Percentiles rank a stretch among this genome's conserved stretches.
Conservation (phyloP, 2,797 vertebrate genomes). For the Podarcis siculus region DNA sequence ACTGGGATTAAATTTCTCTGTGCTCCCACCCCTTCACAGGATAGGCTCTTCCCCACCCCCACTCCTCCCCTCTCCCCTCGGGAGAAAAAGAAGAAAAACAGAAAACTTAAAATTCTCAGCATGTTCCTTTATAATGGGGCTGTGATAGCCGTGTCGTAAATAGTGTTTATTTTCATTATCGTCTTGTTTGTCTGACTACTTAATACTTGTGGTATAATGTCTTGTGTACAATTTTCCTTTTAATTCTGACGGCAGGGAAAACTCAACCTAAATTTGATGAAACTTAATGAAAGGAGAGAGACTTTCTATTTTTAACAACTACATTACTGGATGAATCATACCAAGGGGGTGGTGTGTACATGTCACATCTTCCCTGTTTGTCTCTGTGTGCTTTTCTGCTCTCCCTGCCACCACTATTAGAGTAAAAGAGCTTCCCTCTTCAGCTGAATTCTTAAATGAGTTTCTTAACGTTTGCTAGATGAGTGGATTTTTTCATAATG, state of each 20-base stretch:
- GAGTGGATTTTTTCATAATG: background rate
- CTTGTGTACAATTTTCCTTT: background rate
- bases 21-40: background rate
- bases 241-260: background rate
- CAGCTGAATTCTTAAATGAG: background rate
- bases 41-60: background rate
- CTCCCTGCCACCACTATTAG: accelerated
- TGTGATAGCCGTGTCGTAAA: background rate
- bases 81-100: background rate
- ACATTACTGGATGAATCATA: background rate
- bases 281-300: background rate
- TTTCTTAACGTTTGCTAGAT: background rate
- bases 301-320: background rate
- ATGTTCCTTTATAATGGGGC: too few species aligned
- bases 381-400: background rate
- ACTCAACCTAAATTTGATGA: background rate
- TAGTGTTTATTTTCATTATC: background rate
- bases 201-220: background rate
- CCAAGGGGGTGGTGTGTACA: background rate
- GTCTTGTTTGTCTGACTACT: background rate
- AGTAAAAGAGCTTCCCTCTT: too few species aligned
- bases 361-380: background rate
- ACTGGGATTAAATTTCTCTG: background rate
- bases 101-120: background rate
- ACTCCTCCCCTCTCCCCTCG: background rate